Base-by-base conservation (phyloP, 2,888 invertebrate genomes). In the Philhelius pedissequus region DNA sequence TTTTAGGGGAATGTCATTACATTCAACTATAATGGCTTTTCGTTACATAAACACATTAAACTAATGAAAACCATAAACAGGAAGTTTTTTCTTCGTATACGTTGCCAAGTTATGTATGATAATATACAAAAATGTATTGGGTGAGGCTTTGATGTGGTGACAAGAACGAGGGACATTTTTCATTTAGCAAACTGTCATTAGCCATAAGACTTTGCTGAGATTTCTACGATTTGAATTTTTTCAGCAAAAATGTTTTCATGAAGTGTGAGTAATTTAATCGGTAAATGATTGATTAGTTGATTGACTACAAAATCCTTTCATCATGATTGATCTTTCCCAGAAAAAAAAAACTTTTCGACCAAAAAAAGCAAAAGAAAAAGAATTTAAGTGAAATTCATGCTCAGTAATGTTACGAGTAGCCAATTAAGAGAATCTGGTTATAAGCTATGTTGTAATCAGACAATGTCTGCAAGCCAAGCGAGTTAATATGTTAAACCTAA, bases 381-480 rank as follows among this genome's bases (percentile, higher is more conserved):
- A 40, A 18, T 56, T 22, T 20, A 27, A 60, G 60, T 40, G 25
- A 60, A 62, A 62, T 43, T 43, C 27, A 43, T 62, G 43, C 43
- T 8, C 30, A 30, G 62, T 22, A 56, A 64, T 64, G 62, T 64
- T 48, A 64, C 60, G n/a, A 43, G 18, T 48, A 8, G 60, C 15
- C 35, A 70, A 77, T 77, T 77, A 77, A 70, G 27, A 35, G 38
- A 70, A 64, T 64, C 77, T 70, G 62, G 52, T 71, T 71, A 71
- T 56, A 38, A 66, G 64, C 78, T 13, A 40, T 50, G 18, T 25
- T 48, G 35, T 56, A 58, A 71, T 77, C 70, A 70, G 56, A 71
- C 64, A 77, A 78, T 38, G 45, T 64, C 38, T 71, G 56, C 45
- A 64, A 64, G 45, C 64, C 64, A 64, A 56, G 38, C 45, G 15